Percentiles rank a stretch among this genome's conserved stretches.
These are phyloP conservation scores for Podiceps cristatus DNA, from an alignment of 2,113 vertebrate species.

Conservation along the genomic window DNA sequence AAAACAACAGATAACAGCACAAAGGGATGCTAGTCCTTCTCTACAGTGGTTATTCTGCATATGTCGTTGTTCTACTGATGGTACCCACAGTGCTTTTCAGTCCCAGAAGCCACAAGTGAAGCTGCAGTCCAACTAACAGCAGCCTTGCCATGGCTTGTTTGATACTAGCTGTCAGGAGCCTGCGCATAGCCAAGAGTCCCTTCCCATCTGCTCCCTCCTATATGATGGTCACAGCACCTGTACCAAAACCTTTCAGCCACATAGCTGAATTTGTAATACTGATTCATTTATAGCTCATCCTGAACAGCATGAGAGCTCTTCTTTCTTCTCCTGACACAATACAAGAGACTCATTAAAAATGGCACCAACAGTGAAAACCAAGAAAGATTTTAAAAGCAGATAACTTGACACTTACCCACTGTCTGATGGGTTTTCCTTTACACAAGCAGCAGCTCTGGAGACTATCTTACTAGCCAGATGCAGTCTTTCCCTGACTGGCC, in stretches of 20 bases:
- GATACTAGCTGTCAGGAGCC: background rate
- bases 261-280: background rate
- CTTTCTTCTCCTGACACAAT: background rate
- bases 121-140: background rate
- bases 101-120: background rate
- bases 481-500: background rate
- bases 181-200: background rate
- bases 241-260: background rate
- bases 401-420: background rate
- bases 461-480: background rate
- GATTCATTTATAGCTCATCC: background rate
- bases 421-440: background rate
- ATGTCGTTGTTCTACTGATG: background rate
- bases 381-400: background rate
- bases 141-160: background rate
- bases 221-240: accelerated
- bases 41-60: background rate
- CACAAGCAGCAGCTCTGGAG: background rate
- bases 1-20: background rate
- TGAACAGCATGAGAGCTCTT: background rate
- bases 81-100: background rate
- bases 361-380: background rate
- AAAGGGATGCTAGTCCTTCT: background rate
- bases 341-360: background rate
- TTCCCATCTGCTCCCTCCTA: background rate